Base-by-base conservation (phyloP, 1,140 invertebrate species). In the Sycophila sp. region DNA sequence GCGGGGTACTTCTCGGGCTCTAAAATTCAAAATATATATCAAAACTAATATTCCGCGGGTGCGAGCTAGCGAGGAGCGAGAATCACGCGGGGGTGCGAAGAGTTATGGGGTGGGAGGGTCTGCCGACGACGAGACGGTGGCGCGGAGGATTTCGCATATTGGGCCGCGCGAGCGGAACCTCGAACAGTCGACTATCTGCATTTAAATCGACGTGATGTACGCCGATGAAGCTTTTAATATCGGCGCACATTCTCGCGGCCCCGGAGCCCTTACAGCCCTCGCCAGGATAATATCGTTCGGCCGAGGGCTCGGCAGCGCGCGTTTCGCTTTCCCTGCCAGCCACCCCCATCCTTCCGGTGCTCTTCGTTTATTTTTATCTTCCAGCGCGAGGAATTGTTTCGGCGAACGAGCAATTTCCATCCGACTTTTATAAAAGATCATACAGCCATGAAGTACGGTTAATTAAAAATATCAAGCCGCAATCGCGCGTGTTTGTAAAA, bases 211-310 rank as follows among this genome's bases (percentile, higher is more conserved):
- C 62, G 45, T 65, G 62, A 65, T 53, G 62, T 65, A 65, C 53
- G 62, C 47, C 62, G 62, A 53, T 65, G 45, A 53, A 65, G 62
- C 62, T 65, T 65, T 65, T 65, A 65, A 65, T 65, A 65, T 65
- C 45, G 8, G 53, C n/a, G 34, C 22, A 58, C 55, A 58, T 24
- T 60, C 58, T 28, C 53, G 58, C 60, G 60, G 30, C 0, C 34
- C 62, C 4, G 24, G 30, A 51, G 62, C 62, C 60, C 60, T 63
- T 63, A 49, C 30, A 47, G 60, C 60, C 60, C 60, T 65, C 62
- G 15, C 47, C 4, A 47, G 62, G 34, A 53, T 65, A 51, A 65
- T 65, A 47, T 65, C 47, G 60, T 49, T 49, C 40, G 22, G 8
- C 17, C 15, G 38, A 40, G 36, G 24, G 36, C 36, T 17, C 24